Conservation (phyloP, 2,113 vertebrate species). For the Pheucticus melanocephalus region DNA sequence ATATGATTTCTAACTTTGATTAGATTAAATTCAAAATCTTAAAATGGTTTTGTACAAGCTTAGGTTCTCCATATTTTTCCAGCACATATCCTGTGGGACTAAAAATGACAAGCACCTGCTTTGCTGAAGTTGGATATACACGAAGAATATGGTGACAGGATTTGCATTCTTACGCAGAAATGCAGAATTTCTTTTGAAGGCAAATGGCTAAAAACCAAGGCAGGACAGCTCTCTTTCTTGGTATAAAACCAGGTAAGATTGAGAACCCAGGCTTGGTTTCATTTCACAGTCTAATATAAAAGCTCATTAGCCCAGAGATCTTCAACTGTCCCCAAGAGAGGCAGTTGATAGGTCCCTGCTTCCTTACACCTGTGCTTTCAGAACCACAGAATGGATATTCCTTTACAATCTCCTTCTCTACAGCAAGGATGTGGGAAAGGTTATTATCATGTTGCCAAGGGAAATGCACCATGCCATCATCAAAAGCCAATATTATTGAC, state of each 20-base stretch:
- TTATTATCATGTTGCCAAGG: constrained; percentile 41
- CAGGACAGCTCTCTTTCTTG: background rate
- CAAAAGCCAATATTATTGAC: constrained; percentile 39
- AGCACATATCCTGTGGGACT: background rate
- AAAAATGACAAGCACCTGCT: background rate
- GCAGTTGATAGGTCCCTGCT: background rate
- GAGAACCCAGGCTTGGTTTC: background rate
- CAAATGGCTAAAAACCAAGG: background rate
- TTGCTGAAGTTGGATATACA: background rate
- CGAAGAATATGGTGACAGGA: background rate
- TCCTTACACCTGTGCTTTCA: background rate
- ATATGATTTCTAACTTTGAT: background rate
- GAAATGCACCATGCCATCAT: constrained; percentile 45
- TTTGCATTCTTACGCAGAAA: background rate
- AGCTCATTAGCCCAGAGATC: constrained; percentile 1
- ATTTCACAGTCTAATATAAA: constrained; percentile 25
- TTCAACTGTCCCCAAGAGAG: background rate
- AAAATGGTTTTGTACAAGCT: background rate
- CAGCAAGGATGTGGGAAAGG: constrained; percentile 6
- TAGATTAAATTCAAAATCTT: background rate
- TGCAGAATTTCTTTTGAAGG: background rate
- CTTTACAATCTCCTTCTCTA: constrained; percentile 18
- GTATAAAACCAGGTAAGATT: background rate
- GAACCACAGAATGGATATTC: background rate
- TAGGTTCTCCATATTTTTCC: background rate